Percentiles rank a stretch among this genome's conserved stretches.
phyloP scores from a whole-genome alignment of 1,140 invertebrate genomes.

The Zaprionus lachaisei region DNA sequence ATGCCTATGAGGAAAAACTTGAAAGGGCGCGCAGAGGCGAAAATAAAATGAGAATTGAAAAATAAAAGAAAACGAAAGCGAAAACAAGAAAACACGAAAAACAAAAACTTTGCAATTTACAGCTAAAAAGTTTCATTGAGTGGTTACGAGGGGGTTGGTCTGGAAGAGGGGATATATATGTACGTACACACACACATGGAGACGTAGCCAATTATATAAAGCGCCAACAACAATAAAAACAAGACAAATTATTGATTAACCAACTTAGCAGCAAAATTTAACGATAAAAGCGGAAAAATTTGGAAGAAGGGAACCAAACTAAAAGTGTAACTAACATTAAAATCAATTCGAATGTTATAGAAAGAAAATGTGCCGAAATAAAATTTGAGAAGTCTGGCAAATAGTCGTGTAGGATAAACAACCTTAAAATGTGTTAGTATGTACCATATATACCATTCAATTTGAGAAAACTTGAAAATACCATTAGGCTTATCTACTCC shows the following conservation, averaged over 20 bases:
- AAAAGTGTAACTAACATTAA: constrained; percentile 18
- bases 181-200: background rate
- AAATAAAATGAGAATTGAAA: constrained; percentile 8
- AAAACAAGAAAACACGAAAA: background rate
- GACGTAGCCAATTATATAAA: constrained; percentile 6
- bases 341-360: background rate
- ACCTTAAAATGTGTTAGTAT: background rate
- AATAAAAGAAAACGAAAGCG: constrained; percentile 13
- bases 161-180: background rate
- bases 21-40: constrained; percentile 14
- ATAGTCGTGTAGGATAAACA: background rate
- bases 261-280: constrained; percentile 19
- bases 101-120: constrained; percentile 39
- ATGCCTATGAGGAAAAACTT: constrained; percentile 38
- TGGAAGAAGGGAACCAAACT: constrained; percentile 13
- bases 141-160: background rate
- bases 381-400: background rate
- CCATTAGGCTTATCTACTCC: background rate
- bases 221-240: constrained; percentile 3
- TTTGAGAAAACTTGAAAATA: background rate
- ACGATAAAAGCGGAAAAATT: background rate
- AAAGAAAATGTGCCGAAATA: background rate
- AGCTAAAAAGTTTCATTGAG: constrained; percentile 17
- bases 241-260: constrained; percentile 46
- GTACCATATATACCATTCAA: background rate